A percentile compares a stretch with the other conserved stretches of the same genome.
phyloP scores from a whole-genome alignment of 2,113 vertebrate species.

The Bufo gargarizans region DNA sequence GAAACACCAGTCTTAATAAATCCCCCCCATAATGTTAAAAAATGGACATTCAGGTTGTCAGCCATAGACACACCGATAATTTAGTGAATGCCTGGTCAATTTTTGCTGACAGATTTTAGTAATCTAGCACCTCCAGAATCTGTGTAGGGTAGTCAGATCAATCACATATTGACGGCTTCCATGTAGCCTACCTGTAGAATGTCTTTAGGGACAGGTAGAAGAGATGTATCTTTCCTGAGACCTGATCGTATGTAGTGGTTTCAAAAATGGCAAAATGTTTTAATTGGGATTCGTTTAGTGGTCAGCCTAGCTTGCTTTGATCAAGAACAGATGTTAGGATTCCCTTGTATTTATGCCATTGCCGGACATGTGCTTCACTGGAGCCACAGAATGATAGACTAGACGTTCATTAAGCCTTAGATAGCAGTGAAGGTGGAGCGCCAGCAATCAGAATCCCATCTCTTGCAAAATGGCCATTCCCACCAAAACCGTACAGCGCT shows the following conservation, averaged over 20 bases:
- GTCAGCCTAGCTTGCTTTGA: not conserved
- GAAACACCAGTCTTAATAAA: too few species aligned
- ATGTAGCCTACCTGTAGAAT: not conserved
- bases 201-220: not conserved
- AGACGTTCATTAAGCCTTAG: not conserved
- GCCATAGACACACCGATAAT: too few species aligned
- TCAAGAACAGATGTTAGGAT: not conserved
- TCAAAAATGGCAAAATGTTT: not conserved
- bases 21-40: too few species aligned
- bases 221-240: not conserved
- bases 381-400: not conserved
- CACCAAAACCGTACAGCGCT: not conserved
- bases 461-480: not conserved
- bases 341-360: not conserved
- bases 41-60: too few species aligned
- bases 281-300: not conserved
- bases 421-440: not conserved
- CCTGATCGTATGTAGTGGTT: not conserved
- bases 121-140: not conserved
- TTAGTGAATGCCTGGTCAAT: too few species aligned
- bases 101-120: not conserved
- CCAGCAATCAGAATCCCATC: not conserved
- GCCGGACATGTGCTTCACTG: not conserved
- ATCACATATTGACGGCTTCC: too few species aligned
- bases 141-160: too few species aligned